phyloP scores from a whole-genome alignment of 2,797 vertebrate genomes.

The Sphenodon punctatus region DNA sequence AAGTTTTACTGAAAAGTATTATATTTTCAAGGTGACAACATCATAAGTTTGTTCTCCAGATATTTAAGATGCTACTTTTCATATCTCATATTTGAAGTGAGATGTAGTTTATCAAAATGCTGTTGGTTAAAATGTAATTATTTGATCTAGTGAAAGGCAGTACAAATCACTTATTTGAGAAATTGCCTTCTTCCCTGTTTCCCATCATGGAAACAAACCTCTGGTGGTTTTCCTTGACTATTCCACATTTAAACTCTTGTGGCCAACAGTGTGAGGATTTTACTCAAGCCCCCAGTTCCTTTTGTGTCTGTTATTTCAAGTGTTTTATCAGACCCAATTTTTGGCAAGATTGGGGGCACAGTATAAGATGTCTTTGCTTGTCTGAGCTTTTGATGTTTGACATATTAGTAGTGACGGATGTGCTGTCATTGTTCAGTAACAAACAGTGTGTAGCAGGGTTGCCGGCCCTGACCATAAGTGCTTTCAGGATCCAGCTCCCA shows the following conservation, averaged over 20 bases:
- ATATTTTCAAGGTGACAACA: not conserved
- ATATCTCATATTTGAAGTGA: not conserved
- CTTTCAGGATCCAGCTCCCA: too few species aligned
- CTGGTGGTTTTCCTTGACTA: not conserved
- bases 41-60: not conserved
- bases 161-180: not conserved
- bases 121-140: not conserved
- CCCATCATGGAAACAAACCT: not conserved
- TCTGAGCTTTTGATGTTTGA: not conserved
- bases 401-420: not conserved
- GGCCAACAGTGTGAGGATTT: not conserved
- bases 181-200: not conserved
- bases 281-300: not conserved
- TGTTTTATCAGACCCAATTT: not conserved
- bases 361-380: rapidly evolving
- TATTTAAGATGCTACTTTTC: not conserved
- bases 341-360: not conserved
- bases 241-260: not conserved
- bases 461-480: too few species aligned
- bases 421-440: not conserved
- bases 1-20: slow-evolving; percentile 21
- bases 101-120: not conserved
- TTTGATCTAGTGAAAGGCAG: not conserved
- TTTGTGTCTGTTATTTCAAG: not conserved
- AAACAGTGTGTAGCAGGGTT: too few species aligned